phyloP scores from a whole-genome alignment of 2,113 vertebrate species.

The Poeciliopsis retropinna region DNA sequence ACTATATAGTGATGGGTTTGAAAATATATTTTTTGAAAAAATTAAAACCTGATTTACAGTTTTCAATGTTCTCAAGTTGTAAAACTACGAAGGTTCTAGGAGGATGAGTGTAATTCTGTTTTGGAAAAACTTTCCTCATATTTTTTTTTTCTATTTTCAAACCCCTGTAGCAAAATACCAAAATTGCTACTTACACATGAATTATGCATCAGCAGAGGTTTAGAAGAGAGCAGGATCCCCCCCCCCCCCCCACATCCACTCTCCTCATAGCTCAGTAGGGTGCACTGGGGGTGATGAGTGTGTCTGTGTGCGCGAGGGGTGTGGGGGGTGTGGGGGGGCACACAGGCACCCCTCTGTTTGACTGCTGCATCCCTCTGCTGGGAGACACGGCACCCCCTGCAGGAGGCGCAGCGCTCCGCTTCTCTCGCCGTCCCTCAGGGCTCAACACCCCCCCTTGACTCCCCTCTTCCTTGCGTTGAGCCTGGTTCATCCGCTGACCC shows the following conservation, averaged over 20 bases:
- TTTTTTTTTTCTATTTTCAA: conserved; percentile 87
- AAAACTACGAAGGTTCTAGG: conserved; percentile 73
- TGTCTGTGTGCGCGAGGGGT: conserved; percentile 58
- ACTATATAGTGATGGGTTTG: background rate
- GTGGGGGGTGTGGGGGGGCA: conserved; percentile 65
- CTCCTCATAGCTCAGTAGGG: conserved; percentile 83
- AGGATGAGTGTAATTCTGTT: conserved; percentile 24
- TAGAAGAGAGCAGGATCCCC: conserved; percentile 83
- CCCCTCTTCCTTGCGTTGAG: conserved; percentile 27
- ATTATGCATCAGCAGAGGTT: conserved; percentile 96
- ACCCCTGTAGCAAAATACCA: conserved; percentile 92
- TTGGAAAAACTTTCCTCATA: conserved; percentile 80
- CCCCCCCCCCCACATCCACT: conserved; percentile 42
- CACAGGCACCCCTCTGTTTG: conserved; percentile 82
- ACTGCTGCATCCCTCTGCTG: conserved; percentile 75
- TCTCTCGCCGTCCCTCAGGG: conserved; percentile 82
- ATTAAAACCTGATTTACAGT: background rate
- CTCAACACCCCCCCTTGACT: conserved; percentile 26
- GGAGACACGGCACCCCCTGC: conserved; percentile 81
- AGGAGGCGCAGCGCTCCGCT: conserved; percentile 83
- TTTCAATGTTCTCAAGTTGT: background rate
- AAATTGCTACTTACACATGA: conserved; percentile 97
- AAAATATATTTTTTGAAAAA: background rate
- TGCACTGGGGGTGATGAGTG: conserved; percentile 64
- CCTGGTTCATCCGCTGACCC: conserved; percentile 62